Evolutionary conservation across 2,113 vertebrate genomes (phyloP).

Genomic region (Struthidea cinerea): DNA sequence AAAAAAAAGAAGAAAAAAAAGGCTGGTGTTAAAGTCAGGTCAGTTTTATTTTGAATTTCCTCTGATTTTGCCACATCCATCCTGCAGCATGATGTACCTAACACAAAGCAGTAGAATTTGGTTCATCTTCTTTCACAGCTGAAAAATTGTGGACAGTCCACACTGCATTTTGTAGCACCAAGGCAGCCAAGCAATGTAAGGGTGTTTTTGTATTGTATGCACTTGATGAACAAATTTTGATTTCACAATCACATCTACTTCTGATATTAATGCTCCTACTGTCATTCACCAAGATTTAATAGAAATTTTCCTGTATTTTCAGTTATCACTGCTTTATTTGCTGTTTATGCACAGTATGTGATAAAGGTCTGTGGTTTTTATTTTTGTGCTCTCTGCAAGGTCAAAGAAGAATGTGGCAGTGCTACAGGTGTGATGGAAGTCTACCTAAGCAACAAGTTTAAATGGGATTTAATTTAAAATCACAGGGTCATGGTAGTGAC

Average conservation of each 20-base stretch:
- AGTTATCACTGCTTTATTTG: background rate
- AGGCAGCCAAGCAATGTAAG: background rate
- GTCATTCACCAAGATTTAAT: background rate
- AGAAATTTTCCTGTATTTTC: background rate
- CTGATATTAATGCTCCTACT: background rate
- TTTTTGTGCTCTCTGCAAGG: background rate
- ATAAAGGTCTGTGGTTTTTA: background rate
- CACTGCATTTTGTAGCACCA: background rate
- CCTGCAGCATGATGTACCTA: background rate
- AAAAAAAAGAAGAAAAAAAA: background rate
- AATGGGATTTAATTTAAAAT: background rate
- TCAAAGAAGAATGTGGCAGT: background rate
- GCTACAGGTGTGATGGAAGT: background rate
- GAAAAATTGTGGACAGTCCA: background rate
- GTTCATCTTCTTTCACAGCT: background rate
- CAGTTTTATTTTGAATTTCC: background rate
- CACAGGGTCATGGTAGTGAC: background rate
- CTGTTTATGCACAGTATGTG: background rate
- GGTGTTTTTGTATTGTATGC: background rate
- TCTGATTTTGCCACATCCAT: background rate
- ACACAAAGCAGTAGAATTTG: background rate
- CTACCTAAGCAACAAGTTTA: background rate
- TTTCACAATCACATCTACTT: background rate
- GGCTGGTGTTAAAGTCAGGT: background rate
- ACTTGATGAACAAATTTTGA: background rate